These are phyloP conservation scores for Caerostris darwini DNA, from an alignment of 1,140 invertebrate genomes.

Conservation along the genomic window DNA sequence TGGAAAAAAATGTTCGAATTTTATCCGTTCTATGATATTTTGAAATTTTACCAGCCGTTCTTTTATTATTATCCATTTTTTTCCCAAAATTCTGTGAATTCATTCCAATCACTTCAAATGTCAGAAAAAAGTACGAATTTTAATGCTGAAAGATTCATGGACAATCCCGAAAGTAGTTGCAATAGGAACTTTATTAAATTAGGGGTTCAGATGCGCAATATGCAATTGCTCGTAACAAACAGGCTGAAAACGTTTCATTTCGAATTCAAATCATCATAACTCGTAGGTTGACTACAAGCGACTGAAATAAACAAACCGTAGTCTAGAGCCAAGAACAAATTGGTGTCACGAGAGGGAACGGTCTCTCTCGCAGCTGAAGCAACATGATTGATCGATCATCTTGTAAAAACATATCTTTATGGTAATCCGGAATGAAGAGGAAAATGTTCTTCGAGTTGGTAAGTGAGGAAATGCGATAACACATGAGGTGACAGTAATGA, in stretches of 20 bases:
- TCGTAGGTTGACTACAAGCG: neutral
- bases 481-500: neutral
- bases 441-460: neutral
- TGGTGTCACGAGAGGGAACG: neutral
- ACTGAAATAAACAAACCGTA: neutral
- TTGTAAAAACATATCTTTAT: neutral
- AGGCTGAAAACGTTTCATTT: neutral
- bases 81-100: too few species aligned
- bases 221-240: neutral
- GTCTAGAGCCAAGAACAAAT: neutral
- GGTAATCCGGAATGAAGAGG: neutral
- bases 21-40: too few species aligned
- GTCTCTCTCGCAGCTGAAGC: neutral
- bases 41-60: too few species aligned
- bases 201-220: neutral
- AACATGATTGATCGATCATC: neutral
- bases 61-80: too few species aligned
- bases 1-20: too few species aligned
- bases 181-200: constrained; percentile 8
- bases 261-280: neutral
- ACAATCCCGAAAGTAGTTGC: neutral
- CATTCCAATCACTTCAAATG: too few species aligned
- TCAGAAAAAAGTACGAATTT: too few species aligned
- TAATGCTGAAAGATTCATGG: too few species aligned
- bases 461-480: neutral